Base-by-base conservation (phyloP, 2,113 vertebrate genomes). In the Rhipidura dahli region DNA sequence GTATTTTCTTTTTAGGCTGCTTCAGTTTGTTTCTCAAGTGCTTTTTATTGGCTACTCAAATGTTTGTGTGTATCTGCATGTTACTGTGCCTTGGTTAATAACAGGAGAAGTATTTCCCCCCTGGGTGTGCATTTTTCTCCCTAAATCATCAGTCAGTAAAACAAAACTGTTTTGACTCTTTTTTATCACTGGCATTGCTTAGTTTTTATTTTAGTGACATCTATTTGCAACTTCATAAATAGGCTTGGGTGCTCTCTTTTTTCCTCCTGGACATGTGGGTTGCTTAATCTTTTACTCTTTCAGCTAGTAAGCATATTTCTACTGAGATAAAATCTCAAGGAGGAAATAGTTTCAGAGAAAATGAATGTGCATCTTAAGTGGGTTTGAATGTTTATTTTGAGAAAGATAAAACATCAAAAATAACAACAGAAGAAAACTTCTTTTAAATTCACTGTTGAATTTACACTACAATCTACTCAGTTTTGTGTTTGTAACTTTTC, bases 301-400 rank as follows among this genome's bases (percentile, higher is more conserved):
- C 64, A 88, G 33, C 50, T 83, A 93, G 56, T 44, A 86, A 89
- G 9, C 68, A 33, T 91, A 39, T 63, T 83, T 92, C 64, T 86
- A 40, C 56, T 78, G 37, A 93, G 94, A 95, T 96, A 96, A 83
- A 88, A 96, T 97, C 93, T 94, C 47, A 88, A 73, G 59, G 75
- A 94, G 93, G 93, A 96, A 97, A 81, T 93, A 60, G 82, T 65
- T 91, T 70, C 60, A 77, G 64, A 59, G 75, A 90, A 54, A 63
- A 95, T 92, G 59, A 85, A 59, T 57, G 30, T 86, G 27, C 85
- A 53, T 89, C 35, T 81, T 66, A 93, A 92, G 42, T 75, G 71
- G 19, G 3, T 80, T 92, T 78, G 27, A 21, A 9, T 70, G 60
- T 86, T 90, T 97, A n/a, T 91, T 94, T 87, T 92, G 53, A 80